Base-by-base conservation (phyloP, 2,113 vertebrate genomes). In the Lagopus muta region DNA sequence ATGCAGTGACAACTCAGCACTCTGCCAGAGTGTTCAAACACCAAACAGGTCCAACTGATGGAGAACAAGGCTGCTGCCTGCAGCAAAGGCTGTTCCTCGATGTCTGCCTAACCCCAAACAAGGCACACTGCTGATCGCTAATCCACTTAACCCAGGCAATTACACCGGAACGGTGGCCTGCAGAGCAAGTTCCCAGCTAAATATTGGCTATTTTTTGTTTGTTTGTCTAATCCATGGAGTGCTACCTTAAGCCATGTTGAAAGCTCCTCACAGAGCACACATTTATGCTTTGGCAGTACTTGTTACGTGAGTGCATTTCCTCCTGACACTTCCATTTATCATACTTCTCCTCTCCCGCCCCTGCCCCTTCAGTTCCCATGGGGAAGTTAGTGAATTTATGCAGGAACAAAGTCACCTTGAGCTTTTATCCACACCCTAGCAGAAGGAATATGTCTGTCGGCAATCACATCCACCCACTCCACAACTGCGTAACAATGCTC, bases 361-460 rank as follows among this genome's bases (percentile, higher is more conserved):
- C 86, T 95, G 83, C 61, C 90, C 73, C 80, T 94, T 61, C 16
- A 5, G 69, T 57, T 91, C 93, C 87, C 89, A 1, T 0, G 69
- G 76, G 93, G 82, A 94, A 83, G 91, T 69, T 57, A 40, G 82
- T 54, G 88, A 91, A 94, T 92, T 88, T 91, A 89, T 90, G 82
- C 60, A 88, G 85, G 79, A 92, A 71, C 82, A 95, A 94, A 96
- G 93, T 96, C 94, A 96, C 95, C 95, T 95, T 95, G 89, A 91
- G 87, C 67, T 88, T 91, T 88, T 88, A 92, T 92, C 96, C 94
- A 90, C 93, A 83, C 89, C 88, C 91, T 13, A 81, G 65, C 93
- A 94, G 87, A 89, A 96, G 96, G 91, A 92, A 60, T 89, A 91
- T 0, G 20, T 94, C 94, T 95, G 88, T 94, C 18, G 5, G 82